A percentile compares a stretch with the other conserved stretches of the same genome.
Conservation (phyloP, 1,140 invertebrate genomes). For the Eurosta solidaginis region DNA sequence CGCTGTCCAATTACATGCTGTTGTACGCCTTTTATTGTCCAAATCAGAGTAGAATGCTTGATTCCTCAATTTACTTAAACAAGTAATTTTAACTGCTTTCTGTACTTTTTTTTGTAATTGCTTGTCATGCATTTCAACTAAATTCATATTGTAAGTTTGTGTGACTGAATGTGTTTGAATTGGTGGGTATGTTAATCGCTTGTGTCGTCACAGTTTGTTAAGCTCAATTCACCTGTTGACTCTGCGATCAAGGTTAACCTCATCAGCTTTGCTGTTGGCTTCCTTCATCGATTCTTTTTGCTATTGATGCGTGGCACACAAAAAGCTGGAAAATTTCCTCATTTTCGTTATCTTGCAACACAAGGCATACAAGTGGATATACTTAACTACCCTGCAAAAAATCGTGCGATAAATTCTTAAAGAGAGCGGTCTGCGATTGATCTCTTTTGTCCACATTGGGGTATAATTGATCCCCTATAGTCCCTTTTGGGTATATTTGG, state of each 20-base stretch:
- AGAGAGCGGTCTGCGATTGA: too few species aligned
- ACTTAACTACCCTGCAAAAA: background rate
- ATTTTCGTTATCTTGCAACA: background rate
- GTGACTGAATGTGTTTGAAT: background rate
- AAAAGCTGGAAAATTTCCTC: slow-evolving; percentile 8
- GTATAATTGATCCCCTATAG: too few species aligned
- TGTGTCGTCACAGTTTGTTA: background rate
- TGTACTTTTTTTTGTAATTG: too few species aligned
- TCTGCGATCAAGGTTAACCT: background rate
- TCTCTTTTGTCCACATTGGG: too few species aligned
- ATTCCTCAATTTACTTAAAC: too few species aligned
- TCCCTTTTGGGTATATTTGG: too few species aligned
- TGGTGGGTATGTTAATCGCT: background rate
- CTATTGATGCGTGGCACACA: background rate
- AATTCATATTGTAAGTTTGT: background rate
- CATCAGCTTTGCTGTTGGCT: background rate
- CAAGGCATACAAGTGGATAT: background rate
- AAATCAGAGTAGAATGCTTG: too few species aligned
- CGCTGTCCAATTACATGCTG: background rate
- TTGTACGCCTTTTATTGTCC: background rate
- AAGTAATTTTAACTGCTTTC: background rate
- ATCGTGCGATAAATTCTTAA: too few species aligned
- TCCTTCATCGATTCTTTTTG: background rate
- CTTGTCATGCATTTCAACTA: background rate
- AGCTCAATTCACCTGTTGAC: slow-evolving; percentile 2